Evolutionary conservation across 2,797 vertebrate species (phyloP), one percentile per base, ranked within the genome.

Genomic region (Rhynchotus rufescens): DNA sequence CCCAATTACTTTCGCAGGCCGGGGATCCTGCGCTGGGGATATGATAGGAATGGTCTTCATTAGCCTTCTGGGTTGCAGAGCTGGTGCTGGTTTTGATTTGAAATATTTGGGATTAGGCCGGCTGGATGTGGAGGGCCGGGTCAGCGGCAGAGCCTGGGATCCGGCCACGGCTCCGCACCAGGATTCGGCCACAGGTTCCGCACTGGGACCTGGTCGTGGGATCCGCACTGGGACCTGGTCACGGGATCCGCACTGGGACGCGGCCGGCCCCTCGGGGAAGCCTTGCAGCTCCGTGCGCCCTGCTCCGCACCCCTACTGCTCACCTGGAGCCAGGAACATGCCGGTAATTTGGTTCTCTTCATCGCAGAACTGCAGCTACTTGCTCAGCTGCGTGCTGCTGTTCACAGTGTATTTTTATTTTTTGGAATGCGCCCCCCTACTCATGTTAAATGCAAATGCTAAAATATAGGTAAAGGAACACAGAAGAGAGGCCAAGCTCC

Each of bases 41-140:
- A 74, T 4, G 68, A 69, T 62, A 67, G 86, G 84, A 92, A 82
- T 96, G 96, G 92, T 90, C 94, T 83, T 71, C 80, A 95, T 94
- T 96, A 95, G 77, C 91, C 81, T 90, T 82, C 87, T 42, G 83
- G 83, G 92, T 89, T 93, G 23, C 80, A 91, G 81, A 71, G 23
- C 32, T 25, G 80, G 28, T 82, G 42, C 91, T 95, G 95, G 85
- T 56, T 86, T 90, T 95, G 85, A 94, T 96, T 92, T 88, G 80
- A 71, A 75, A 59, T 84, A 44, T 32, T 65, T 80, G 88, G 86
- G 85, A 92, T 89, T 64, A 76, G 11, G 57, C 45, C 77, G 80
- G 77, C 83, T 77, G 87, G 74, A 57, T 92, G 92, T 12, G 91
- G 87, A 28, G 75, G 92, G 83, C 26, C 30, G 80, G 92, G 95